These are phyloP conservation scores for Ptilorrhoa leucosticta DNA, from an alignment of 2,113 vertebrate species.

Conservation along the genomic window DNA sequence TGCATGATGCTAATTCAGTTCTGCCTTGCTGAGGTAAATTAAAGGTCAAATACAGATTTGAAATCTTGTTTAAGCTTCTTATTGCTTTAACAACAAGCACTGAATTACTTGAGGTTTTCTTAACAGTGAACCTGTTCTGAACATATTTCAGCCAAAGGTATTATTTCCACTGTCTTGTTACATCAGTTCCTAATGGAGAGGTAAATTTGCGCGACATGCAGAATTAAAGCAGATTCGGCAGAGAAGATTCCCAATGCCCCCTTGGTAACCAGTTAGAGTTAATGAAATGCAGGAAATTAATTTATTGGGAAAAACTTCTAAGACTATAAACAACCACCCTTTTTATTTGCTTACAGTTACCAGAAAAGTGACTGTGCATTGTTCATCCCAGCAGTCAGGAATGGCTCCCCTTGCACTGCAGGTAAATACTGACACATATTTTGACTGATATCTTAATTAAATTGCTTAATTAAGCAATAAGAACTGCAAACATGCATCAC, in stretches of 20 bases:
- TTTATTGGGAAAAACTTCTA: not conserved
- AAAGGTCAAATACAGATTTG: conserved; percentile 40
- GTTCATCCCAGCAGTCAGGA: not conserved
- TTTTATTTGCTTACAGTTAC: not conserved
- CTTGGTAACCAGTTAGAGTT: not conserved
- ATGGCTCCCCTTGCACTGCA: not conserved
- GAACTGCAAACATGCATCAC: not conserved
- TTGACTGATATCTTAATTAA: not conserved
- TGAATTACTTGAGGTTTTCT: not conserved
- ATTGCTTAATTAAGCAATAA: not conserved
- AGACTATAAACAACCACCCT: not conserved
- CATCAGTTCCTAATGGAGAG: not conserved
- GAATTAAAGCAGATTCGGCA: not conserved
- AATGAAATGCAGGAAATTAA: conserved; percentile 28
- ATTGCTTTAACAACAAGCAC: not conserved
- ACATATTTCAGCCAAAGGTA: not conserved
- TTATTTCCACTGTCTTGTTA: not conserved
- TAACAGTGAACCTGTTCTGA: not conserved
- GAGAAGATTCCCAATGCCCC: not conserved
- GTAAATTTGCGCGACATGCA: not conserved
- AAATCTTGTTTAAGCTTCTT: conserved; percentile 29
- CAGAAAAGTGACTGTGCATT: fast-evolving
- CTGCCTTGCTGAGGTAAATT: not conserved
- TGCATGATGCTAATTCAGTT: not conserved
- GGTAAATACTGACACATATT: not conserved